phyloP scores from a whole-genome alignment of 2,113 vertebrate genomes.

The Lampris incognitus region DNA sequence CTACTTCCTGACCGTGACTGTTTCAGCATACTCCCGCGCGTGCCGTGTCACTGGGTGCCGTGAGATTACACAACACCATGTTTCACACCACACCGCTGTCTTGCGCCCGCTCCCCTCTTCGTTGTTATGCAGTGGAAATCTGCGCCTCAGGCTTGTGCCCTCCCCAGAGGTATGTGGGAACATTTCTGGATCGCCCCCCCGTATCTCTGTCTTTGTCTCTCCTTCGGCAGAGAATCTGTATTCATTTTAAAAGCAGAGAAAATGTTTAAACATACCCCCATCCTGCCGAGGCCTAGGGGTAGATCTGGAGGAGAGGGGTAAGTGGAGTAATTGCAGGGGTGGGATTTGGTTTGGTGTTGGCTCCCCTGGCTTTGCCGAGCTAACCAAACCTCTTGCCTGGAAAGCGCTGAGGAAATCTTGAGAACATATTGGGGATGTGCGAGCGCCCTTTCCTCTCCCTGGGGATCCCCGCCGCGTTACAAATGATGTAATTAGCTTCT shows the following conservation, averaged over 20 bases:
- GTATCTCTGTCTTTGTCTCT: constrained; percentile 1
- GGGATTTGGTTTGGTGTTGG: constrained; percentile 9
- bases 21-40: not conserved
- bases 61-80: not conserved
- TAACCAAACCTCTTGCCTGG: constrained; percentile 19
- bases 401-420: constrained; percentile 11
- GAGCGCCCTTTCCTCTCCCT: constrained; percentile 1
- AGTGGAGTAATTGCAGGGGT: not conserved
- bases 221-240: constrained; percentile 18
- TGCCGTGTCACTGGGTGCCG: not conserved
- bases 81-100: not conserved
- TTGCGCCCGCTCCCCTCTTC: not conserved
- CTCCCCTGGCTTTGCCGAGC: not conserved
- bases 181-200: constrained; percentile 24
- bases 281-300: constrained; percentile 23
- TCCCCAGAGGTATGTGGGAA: constrained; percentile 41
- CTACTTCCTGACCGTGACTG: constrained; percentile 17
- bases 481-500: not conserved
- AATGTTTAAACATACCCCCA: constrained; percentile 24
- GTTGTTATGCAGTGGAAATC: constrained; percentile 1
- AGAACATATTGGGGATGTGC: not conserved
- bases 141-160: constrained; percentile 13
- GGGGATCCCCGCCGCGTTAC: not conserved
- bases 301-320: constrained; percentile 17
- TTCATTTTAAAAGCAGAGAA: constrained; percentile 30